These are phyloP conservation scores for Poecilia picta DNA, from an alignment of 2,797 vertebrate genomes.

Conservation along the genomic window DNA sequence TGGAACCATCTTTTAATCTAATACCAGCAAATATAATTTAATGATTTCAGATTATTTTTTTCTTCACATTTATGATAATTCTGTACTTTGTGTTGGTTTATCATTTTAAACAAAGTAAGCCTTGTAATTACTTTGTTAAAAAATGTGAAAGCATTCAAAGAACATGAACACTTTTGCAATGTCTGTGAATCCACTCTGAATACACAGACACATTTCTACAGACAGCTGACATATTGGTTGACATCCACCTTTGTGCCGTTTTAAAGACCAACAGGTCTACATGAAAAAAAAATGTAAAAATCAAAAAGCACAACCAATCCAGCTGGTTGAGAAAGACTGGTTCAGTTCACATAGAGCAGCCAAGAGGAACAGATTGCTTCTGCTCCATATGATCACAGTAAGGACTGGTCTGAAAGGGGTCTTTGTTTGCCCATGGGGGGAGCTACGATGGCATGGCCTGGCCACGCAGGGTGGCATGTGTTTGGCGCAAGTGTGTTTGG, in stretches of 20 bases:
- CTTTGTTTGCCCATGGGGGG: conserved; percentile 71
- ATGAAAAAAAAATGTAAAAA: conserved; percentile 16
- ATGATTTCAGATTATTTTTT: neutral
- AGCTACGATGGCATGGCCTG: conserved; percentile 62
- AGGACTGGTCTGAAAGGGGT: conserved; percentile 73
- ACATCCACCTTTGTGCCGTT: conserved; percentile 38
- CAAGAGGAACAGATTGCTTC: conserved; percentile 80
- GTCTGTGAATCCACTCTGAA: conserved; percentile 3
- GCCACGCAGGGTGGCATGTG: conserved; percentile 71
- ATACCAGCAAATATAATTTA: neutral
- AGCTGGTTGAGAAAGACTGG: conserved; percentile 57
- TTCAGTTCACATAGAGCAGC: conserved; percentile 74
- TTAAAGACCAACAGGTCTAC: conserved; percentile 39
- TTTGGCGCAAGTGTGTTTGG: conserved; percentile 53
- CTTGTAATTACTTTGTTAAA: neutral
- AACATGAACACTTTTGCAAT: neutral
- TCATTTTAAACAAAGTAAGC: neutral
- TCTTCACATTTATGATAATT: neutral
- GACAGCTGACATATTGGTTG: conserved; percentile 17
- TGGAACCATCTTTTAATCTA: neutral
- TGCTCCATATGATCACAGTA: conserved; percentile 73
- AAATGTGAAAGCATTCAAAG: neutral
- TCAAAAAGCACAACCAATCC: conserved; percentile 38
- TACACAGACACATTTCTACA: conserved; percentile 6
- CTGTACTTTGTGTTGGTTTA: neutral